These are phyloP conservation scores for Galago senegalensis DNA, from an alignment of 2,797 vertebrate genomes.

Conservation along the genomic window DNA sequence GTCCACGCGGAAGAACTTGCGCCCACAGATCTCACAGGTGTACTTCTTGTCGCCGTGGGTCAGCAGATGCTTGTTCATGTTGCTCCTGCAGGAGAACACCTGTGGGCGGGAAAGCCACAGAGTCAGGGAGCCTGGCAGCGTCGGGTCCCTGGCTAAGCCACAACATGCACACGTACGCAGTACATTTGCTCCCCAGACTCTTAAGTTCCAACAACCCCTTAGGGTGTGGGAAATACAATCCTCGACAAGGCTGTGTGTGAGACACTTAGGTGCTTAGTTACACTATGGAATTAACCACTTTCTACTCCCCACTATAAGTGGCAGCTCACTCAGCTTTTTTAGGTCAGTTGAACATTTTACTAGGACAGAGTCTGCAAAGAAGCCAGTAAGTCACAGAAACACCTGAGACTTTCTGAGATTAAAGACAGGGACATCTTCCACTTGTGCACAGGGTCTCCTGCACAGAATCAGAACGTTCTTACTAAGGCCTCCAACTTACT, in stretches of 20 bases:
- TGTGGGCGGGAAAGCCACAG: slow-evolving; percentile 77
- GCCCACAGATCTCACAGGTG: slow-evolving; percentile 99
- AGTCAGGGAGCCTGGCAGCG: rapidly evolving
- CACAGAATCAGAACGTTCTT: no score
- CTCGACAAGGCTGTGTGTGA: rapidly evolving
- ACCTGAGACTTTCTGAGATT: background rate
- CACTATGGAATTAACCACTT: background rate
- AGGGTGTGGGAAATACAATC: background rate
- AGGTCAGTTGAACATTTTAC: no score
- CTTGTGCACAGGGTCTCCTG: rapidly evolving
- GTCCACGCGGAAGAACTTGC: slow-evolving; percentile 99
- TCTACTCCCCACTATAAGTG: no score
- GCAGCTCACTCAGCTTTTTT: background rate
- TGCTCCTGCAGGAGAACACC: slow-evolving; percentile 99
- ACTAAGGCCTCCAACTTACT: background rate
- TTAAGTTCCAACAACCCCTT: rapidly evolving
- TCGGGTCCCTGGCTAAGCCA: rapidly evolving
- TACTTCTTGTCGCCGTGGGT: slow-evolving; percentile 99
- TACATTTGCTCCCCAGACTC: rapidly evolving
- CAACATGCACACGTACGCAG: rapidly evolving
- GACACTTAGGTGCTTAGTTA: background rate
- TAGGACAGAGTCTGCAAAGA: background rate
- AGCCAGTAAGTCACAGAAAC: background rate
- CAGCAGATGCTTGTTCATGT: slow-evolving; percentile 99
- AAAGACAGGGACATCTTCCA: background rate